A percentile compares a stretch with the other conserved stretches of the same genome.
These are phyloP conservation scores for Homarus gammarus DNA, from an alignment of 2,888 invertebrate genomes.

Conservation along the genomic window DNA sequence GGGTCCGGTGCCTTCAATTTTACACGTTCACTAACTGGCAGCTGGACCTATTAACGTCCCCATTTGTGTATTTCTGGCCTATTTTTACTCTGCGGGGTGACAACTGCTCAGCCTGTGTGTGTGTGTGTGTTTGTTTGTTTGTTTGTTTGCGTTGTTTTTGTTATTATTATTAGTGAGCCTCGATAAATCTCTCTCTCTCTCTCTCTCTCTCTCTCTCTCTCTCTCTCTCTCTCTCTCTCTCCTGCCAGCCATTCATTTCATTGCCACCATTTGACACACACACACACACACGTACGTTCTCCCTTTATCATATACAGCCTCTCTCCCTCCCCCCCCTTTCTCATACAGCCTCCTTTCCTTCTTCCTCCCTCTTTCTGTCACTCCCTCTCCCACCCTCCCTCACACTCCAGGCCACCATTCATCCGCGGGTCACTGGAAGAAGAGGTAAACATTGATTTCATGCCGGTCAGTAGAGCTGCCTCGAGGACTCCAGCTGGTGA, in stretches of 20 bases:
- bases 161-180: neutral
- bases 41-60: neutral
- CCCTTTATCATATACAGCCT: neutral
- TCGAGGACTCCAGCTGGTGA: too few relatives aligned
- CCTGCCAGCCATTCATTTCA: neutral
- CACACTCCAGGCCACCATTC: neutral
- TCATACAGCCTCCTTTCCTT: slow-evolving; percentile 1
- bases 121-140: slow-evolving; percentile 2
- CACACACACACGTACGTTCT: neutral
- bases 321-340: neutral
- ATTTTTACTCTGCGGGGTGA: neutral
- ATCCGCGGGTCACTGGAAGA: slow-evolving; percentile 22
- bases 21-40: neutral
- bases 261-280: neutral
- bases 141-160: slow-evolving; percentile 2
- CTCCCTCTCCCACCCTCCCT: neutral
- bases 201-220: slow-evolving; percentile 40
- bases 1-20: neutral
- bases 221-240: slow-evolving; percentile 29
- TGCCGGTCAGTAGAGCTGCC: slow-evolving; percentile 1
- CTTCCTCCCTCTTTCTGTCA: neutral
- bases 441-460: slow-evolving; percentile 40
- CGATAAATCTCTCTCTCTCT: slow-evolving; percentile 42
- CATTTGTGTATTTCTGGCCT: neutral
- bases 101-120: neutral